Evolutionary conservation across 2,888 invertebrate species (phyloP), one percentile per base, ranked within the genome.

Genomic region (Taphrorychus bicolor): DNA sequence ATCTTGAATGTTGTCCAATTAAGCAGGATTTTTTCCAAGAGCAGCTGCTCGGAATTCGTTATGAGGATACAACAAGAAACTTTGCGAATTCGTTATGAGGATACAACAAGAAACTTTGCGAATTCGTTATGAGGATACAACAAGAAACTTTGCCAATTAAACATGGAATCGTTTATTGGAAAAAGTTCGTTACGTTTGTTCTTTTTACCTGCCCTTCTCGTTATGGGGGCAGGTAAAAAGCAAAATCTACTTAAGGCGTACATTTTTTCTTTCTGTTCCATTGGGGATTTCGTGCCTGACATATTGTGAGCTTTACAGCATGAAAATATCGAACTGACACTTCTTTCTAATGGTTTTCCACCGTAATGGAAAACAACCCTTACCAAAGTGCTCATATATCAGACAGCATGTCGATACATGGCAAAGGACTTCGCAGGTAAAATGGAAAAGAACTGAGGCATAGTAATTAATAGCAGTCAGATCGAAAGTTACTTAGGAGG

Each of bases 391-490:
- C 11, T 11, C 32, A 32, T 32, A 32, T 32, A 32, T 32, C 32
- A 32, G 32, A 32, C 32, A 32, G 7, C 32, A 32, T 32, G 7
- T 3, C 11, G 32, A 11, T 32, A 32, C 32, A 32, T 9, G 32
- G 9, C 32, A 32, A 32, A 11, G 9, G 32, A 7, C 32, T 32
- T 32, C 11, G 14, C n/a, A 32, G 32, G 32, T 32, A 32, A 32
- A 32, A 32, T 32, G 32, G 54, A 23, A 54, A 32, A 54, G 32
- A 54, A 32, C 9, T 32, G 16, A 54, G 14, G 18, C 22, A 22
- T 22, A n/a, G 45, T 66, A 66, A 66, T 61, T 61, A 66, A 66
- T 66, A 23, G 56, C 51, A 23, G 16, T 9, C 11, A n/a, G 16
- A 32, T 57, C 56, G 24, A 61, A 66, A 66, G 54, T 66, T 32